Conservation (phyloP, 1,140 invertebrate genomes). For the Sitobion miscanthi region DNA sequence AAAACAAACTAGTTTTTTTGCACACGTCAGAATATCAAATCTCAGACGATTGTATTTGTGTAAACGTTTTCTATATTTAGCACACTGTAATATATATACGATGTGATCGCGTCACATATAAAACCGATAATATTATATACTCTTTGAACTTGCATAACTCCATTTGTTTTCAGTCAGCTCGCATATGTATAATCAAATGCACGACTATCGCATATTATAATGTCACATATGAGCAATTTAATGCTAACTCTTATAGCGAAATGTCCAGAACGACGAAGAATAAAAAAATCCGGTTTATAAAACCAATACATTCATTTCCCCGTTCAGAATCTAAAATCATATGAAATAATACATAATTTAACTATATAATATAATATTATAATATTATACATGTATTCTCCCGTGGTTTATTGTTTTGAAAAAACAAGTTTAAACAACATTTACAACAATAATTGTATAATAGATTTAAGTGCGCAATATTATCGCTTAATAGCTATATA, state of each 20-base stretch:
- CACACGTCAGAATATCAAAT: neutral
- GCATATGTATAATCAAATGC: neutral
- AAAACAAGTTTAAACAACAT: neutral
- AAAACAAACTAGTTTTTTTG: neutral
- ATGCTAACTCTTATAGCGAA: neutral
- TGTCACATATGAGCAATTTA: neutral
- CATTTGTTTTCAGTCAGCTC: constrained; percentile 1
- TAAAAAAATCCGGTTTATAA: constrained; percentile 1
- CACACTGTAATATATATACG: neutral
- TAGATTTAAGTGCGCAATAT: neutral
- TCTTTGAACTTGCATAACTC: constrained; percentile 26
- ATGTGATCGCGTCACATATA: neutral
- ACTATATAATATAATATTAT: neutral
- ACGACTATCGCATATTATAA: constrained; percentile 22
- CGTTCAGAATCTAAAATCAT: neutral
- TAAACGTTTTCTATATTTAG: neutral
- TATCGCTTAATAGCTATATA: neutral
- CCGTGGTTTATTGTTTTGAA: neutral
- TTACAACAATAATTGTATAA: neutral
- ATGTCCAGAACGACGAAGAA: neutral
- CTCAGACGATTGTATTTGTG: neutral
- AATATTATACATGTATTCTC: neutral
- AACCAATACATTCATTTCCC: neutral
- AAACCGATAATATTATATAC: neutral
- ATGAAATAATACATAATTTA: neutral